Base-by-base conservation (phyloP, 2,113 vertebrate species). In the Scomber colias region DNA sequence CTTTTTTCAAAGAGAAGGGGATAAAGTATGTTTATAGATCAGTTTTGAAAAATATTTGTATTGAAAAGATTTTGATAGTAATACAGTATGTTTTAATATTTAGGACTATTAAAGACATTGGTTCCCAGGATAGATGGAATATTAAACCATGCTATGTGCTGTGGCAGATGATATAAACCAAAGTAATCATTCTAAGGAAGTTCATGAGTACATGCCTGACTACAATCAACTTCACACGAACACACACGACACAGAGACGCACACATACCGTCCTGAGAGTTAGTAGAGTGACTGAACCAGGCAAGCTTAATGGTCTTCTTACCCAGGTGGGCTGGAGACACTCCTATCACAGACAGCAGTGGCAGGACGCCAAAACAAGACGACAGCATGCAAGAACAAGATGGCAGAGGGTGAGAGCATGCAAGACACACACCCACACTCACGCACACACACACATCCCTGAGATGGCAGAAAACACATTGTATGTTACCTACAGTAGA, bases 301-400 rank as follows among this genome's bases (percentile, higher is more conserved):
- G 75, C 67, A 75, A 80, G 70, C 45, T 69, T 63, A 83, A 79
- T 81, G 84, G 66, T 83, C 67, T 64, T 89, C 66, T 81, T 67
- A 79, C 68, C 69, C 53, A 87, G 19, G 62, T 70, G 75, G 55
- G 67, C 79, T 56, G 76, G 73, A 67, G 73, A 87, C 74, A 83
- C 51, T 73, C 61, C 80, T 67, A 46, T 62, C 71, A 80, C 77
- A 67, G 69, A 79, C 71, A 67, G 59, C 63, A 61, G 62, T 56
- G 74, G 57, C 61, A 81, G 71, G 57, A 72, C 16, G 70, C 71
- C 70, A 76, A 73, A 49, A 75, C 80, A 83, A 79, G 50, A 81
- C 30, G 73, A 77, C 77, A 63, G 71, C 77, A 84, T 79, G 80
- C 77, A 64, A 71, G 67, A 54, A 82, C 56, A 67, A 87, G 71